Evolutionary conservation across 2,113 vertebrate species (phyloP).

Genomic region (Melierax canorus): DNA sequence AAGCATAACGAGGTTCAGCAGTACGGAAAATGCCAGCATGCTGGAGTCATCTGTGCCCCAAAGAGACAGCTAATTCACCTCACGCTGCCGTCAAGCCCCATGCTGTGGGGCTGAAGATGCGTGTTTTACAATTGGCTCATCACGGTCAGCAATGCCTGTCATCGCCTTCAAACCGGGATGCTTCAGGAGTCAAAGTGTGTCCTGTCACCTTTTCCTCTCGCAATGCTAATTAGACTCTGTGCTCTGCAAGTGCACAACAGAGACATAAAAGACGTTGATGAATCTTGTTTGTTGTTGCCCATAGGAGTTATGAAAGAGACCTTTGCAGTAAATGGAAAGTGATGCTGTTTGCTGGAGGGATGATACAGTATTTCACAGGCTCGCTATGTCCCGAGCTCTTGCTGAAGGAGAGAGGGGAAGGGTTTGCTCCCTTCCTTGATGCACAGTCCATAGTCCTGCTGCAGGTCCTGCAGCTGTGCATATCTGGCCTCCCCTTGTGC

Average conservation of each 20-base stretch:
- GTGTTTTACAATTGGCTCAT: background rate
- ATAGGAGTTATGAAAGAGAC: background rate
- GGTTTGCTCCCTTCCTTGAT: background rate
- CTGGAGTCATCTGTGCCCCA: background rate
- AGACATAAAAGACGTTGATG: background rate
- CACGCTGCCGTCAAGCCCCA: background rate
- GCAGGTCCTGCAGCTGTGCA: background rate
- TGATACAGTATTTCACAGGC: background rate
- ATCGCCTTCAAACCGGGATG: background rate
- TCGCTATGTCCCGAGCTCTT: fast-evolving
- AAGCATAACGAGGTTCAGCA: background rate
- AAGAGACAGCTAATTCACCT: background rate
- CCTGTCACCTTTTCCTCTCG: background rate
- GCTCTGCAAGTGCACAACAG: background rate
- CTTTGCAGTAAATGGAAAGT: background rate
- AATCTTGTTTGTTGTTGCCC: background rate
- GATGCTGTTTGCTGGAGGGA: background rate
- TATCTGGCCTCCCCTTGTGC: background rate
- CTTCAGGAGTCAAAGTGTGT: background rate
- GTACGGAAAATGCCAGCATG: fast-evolving
- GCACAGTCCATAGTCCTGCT: background rate
- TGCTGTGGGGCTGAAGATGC: background rate
- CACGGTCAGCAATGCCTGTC: background rate
- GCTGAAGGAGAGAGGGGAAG: background rate
- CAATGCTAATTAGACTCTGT: background rate